These are phyloP conservation scores for Philhelius pedissequus DNA, from an alignment of 2,888 invertebrate species.

Conservation along the genomic window DNA sequence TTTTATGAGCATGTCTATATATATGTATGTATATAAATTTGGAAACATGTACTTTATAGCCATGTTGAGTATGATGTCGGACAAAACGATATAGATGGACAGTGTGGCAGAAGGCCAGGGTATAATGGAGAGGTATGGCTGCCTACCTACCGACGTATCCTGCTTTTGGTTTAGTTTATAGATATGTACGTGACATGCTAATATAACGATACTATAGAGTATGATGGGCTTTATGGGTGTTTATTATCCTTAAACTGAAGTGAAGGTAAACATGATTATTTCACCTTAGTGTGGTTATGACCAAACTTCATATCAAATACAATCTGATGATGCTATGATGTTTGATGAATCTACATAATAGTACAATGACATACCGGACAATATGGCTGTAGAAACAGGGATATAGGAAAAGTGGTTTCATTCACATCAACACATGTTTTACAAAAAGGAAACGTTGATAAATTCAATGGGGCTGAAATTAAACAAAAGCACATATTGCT, in stretches of 20 bases:
- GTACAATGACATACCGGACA: background rate
- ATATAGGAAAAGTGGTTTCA: background rate
- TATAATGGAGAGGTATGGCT: background rate
- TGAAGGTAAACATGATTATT: slow-evolving; percentile 61
- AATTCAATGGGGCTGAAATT: background rate
- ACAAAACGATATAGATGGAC: slow-evolving; percentile 14
- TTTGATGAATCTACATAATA: slow-evolving; percentile 1
- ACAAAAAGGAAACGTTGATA: background rate
- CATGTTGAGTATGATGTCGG: slow-evolving; percentile 29
- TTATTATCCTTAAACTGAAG: slow-evolving; percentile 56
- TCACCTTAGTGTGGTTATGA: slow-evolving; percentile 25
- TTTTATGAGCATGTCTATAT: slow-evolving; percentile 39
- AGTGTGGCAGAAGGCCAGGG: background rate
- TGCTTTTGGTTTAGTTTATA: slow-evolving; percentile 34
- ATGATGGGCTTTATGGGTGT: slow-evolving; percentile 57
- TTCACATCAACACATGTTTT: background rate
- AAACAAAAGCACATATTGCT: background rate
- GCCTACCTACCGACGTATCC: background rate
- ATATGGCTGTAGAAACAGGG: background rate
- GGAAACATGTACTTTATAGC: slow-evolving; percentile 60
- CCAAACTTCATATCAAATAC: slow-evolving; percentile 18
- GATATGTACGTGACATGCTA: no score
- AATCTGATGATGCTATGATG: background rate
- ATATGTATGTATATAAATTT: slow-evolving; percentile 30
- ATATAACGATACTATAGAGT: slow-evolving; percentile 47